Evolutionary conservation across 35 echinoderm and acorn worm genomes (phyloP), one percentile per base, ranked within the genome.

Genomic region (Lytechinus pictus): DNA sequence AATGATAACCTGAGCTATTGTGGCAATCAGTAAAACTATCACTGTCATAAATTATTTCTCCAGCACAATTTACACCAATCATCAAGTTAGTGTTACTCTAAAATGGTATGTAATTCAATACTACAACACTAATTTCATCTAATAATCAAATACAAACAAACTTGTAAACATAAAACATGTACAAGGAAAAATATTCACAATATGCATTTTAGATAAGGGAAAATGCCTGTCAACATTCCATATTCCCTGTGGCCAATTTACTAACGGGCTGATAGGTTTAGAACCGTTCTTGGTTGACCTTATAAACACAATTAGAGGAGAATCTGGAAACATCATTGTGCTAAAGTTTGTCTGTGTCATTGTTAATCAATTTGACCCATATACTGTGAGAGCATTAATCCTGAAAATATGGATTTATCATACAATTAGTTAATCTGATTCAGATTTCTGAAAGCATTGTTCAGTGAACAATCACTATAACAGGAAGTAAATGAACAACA

Each of bases 291-390:
- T 7, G 66, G 66, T 79, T 79, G 66, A 79, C 66, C 66, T 79
- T 79, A 79, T 79, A 79, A 79, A 79, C 66, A 79, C 66, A 79
- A 79, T 79, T 79, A 79, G 66, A 79, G 4, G 66, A 79, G 66
- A 19, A 14, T 79, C 66, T 79, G 66, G 66, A 24, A 79, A 79
- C 66, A 79, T 79, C 66, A n/a, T 79, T 79, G 19, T 19, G 66
- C 66, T 14, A 79, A 79, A 79, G 19, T 79, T n/a, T 79, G 66
- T 24, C 66, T 58, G 8, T 79, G 66, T 24, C 66, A 24, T 79
- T 79, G 66, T 79, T 79, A 79, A 79, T 79, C 19, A 79, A 27
- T 79, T 79, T 79, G 66, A 79, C 66, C 66, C 66, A 16, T 79
- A 19, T 79, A 4, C 19, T n/a, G 16, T 9, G 66, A 79, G 66